These are phyloP conservation scores for Martes flavigula DNA, from an alignment of 2,797 vertebrate species.

Conservation along the genomic window DNA sequence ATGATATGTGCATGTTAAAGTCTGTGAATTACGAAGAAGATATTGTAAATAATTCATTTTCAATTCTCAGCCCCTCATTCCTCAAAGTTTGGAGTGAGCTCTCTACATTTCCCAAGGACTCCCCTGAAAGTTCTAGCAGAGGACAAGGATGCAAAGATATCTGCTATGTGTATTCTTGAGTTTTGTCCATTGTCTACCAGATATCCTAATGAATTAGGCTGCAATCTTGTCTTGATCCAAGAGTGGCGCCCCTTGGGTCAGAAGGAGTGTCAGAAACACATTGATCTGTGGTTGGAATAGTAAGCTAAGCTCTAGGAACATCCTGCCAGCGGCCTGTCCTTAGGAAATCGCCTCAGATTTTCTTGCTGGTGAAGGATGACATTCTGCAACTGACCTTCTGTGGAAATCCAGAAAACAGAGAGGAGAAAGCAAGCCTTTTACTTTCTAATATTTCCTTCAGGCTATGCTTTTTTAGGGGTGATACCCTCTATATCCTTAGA, in stretches of 20 bases:
- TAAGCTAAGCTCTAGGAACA: not conserved
- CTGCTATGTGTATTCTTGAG: not conserved
- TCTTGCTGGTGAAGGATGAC: not conserved
- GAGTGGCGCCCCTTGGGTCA: not conserved
- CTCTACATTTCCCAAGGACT: not conserved
- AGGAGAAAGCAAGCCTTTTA: not conserved
- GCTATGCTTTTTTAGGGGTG: not conserved
- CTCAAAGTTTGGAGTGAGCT: not conserved
- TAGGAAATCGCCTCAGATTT: not conserved
- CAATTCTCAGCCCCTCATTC: not conserved
- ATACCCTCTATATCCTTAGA: not conserved
- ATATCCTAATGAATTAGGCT: not conserved
- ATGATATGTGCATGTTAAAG: not conserved
- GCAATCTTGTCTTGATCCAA: not conserved
- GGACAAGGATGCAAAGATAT: not conserved
- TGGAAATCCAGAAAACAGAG: not conserved
- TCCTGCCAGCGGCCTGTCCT: constrained; percentile 31
- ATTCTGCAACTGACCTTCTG: not conserved
- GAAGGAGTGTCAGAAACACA: not conserved
- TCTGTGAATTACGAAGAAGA: not conserved
- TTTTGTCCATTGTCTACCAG: not conserved
- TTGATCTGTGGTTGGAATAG: not conserved
- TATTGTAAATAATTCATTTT: not conserved
- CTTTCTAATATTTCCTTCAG: constrained; percentile 32
- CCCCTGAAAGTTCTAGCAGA: not conserved